Evolutionary conservation across 2,113 vertebrate genomes (phyloP).

Genomic region (Laticauda colubrina): DNA sequence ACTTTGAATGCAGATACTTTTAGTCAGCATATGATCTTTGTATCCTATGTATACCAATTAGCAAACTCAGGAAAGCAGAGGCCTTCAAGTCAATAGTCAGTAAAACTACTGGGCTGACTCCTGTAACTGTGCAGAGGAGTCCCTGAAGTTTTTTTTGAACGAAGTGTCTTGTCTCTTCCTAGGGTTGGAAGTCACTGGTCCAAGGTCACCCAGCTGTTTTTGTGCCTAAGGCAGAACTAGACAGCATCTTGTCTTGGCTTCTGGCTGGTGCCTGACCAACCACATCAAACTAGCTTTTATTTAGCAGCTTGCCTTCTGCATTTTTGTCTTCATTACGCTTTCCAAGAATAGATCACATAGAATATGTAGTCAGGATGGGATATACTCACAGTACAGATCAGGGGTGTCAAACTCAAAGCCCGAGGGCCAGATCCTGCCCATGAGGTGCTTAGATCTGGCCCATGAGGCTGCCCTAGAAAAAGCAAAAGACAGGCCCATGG

Average conservation of each 20-base stretch:
- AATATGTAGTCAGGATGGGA: neutral
- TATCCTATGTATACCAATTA: neutral
- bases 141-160: neutral
- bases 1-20: neutral
- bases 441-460: too few species aligned
- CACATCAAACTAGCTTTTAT: neutral
- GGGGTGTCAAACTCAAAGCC: too few species aligned
- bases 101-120: neutral
- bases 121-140: neutral
- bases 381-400: neutral
- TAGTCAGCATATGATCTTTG: neutral
- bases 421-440: too few species aligned
- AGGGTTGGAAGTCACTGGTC: neutral
- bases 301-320: neutral
- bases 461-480: too few species aligned
- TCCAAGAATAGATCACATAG: neutral
- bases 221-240: neutral
- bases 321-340: neutral
- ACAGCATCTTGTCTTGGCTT: neutral
- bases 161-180: neutral
- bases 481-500: too few species aligned
- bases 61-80: neutral
- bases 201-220: neutral
- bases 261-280: neutral
- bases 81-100: neutral